Base-by-base conservation (phyloP, 2,888 invertebrate species). In the Xestia xanthographa region DNA sequence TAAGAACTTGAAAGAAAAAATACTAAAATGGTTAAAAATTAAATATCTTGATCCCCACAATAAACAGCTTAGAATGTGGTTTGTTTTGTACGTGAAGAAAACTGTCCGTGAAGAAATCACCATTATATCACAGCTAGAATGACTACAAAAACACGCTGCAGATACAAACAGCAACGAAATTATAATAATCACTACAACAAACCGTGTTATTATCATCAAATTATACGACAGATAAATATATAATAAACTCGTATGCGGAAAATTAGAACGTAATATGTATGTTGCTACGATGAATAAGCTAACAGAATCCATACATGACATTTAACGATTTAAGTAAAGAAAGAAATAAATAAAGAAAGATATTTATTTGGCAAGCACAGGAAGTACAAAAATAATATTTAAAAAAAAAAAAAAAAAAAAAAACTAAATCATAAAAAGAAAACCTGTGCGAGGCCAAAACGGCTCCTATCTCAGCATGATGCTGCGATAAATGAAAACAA, bases 171-270 rank as follows among this genome's bases (percentile, higher is more conserved):
- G 17, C 56, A n/a, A 75, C 29, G 20, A 43, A 77, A 68, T 68
- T 48, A 50, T 12, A 65, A 68, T 83, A 26, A 68, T 63, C 34
- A 65, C 43, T 29, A 34, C 20, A 63, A 48, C 6, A 62, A 6
- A 45, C 38, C 11, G 17, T n/a, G 58, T 29, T 48, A 80, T 60
- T 78, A 83, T 9, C 17, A 48, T 62, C 29, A 83, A 80, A 80
- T 80, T 78, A 78, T 69, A 66, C 14, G 78, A 38, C 26, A 45
- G 17, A 69, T 68, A 66, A 65, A 83, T 34, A 43, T 45, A 58
- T 53, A 58, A 65, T 58, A 45, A 22, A 56, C 45, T n/a, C 2
- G 20, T 17, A 43, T 29, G 79, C n/a, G 63, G 63, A 45, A 53
- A 83, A 66, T 14, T 69, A 26, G 53, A 69, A 60, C 66, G 29